A percentile compares a stretch with the other conserved stretches of the same genome.
phyloP scores from a whole-genome alignment of 1,140 invertebrate species.

The Oryctes rhinoceros region DNA sequence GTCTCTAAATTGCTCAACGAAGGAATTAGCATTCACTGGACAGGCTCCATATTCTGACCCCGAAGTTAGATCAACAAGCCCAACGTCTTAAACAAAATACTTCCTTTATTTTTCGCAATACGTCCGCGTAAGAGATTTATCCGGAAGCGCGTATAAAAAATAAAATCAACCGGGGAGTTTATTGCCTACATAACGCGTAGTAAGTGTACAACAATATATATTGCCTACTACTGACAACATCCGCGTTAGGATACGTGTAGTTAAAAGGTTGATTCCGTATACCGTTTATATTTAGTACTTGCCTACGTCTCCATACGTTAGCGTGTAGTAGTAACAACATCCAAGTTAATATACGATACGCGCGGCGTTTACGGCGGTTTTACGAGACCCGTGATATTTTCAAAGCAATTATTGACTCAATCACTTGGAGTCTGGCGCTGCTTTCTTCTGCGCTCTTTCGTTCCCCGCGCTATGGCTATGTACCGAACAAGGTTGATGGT shows the following conservation, averaged over 20 bases:
- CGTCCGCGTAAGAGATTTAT: not conserved
- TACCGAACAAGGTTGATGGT: no score
- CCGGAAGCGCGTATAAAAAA: not conserved
- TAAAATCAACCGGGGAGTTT: not conserved
- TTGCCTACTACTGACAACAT: not conserved
- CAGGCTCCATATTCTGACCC: no score
- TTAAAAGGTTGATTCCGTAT: constrained; percentile 7
- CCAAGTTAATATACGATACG: not conserved
- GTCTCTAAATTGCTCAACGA: no score
- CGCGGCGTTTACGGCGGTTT: constrained; percentile 16
- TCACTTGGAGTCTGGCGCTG: not conserved
- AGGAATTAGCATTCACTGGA: no score
- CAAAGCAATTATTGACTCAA: constrained; percentile 36
- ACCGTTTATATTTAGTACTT: not conserved
- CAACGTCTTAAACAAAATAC: not conserved
- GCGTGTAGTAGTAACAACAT: not conserved
- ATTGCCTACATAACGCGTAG: no score
- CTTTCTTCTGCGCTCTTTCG: not conserved
- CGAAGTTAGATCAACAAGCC: no score
- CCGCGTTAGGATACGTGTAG: not conserved
- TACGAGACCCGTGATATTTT: constrained; percentile 32
- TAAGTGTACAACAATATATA: no score
- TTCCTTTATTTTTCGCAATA: not conserved
- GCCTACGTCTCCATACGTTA: not conserved
- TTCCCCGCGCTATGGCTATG: not conserved